Evolutionary conservation across 2,888 invertebrate genomes (phyloP), one percentile per base, ranked within the genome.

Genomic region (Drosophila robusta): DNA sequence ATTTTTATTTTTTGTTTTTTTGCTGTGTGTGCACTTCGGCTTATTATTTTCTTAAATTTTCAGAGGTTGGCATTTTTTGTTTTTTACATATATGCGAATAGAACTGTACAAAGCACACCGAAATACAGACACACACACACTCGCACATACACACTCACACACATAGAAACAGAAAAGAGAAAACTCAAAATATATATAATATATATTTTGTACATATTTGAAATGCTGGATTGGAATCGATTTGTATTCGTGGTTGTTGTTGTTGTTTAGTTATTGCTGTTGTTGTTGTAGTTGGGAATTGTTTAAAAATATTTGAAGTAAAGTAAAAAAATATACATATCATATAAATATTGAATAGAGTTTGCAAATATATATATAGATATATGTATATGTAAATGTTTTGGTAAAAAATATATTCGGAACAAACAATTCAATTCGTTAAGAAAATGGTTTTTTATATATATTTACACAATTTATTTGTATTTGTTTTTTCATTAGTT

Each of bases 381-480:
- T 78, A 81, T 89, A 87, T 82, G 74, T 79, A 78, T 75, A 85
- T 87, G 73, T 78, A 71, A 73, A 70, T 75, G 67, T 74, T 69
- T 71, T 61, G 45, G 73, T 84, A 84, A 73, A 80, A 83, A 80
- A 80, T 84, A 75, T 87, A 75, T 82, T 78, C 73, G 78, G 78
- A 88, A 85, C 81, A 89, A 82, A 87, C 78, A 86, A 82, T 74
- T 81, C 66, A 55, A 74, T 80, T 75, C 56, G 61, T 76, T 80
- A 65, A 71, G 60, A 70, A 77, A 78, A 76, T 85, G 49, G 71
- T 81, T 44, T 66, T 78, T 79, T 32, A 64, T 68, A 78, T 74
- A 88, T 91, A 90, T 91, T 90, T 90, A 91, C 90, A 90, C 66
- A 79, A 89, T 76, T 67, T 63, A 18, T 36, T 44, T n/a, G 16